Base-by-base conservation (phyloP, 2,888 invertebrate genomes). In the Opisthograptis luteolata region DNA sequence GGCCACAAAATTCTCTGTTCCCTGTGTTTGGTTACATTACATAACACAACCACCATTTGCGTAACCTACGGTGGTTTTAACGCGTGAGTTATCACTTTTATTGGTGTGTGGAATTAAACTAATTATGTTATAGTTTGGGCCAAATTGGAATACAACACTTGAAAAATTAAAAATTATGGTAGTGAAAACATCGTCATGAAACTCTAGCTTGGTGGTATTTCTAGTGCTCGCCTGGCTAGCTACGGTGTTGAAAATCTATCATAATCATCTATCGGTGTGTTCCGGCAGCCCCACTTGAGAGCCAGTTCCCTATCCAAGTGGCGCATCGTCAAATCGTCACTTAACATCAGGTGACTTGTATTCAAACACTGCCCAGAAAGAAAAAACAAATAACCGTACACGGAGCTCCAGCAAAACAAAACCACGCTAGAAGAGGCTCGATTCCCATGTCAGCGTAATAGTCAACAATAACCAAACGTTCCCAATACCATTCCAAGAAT, bases 1-100 rank as follows among this genome's bases (percentile, higher is more conserved):
- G 40, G 57, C 76, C 74, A 60, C 76, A 70, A 75, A 75, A 74
- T 74, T 73, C 66, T 73, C 55, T 67, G 68, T 73, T 70, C 57
- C 69, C 73, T 64, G 62, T 73, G 69, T 73, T 73, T 62, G 71
- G 73, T 64, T 65, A 64, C 70, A 73, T 76, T 66, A 72, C 68
- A 73, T 62, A 68, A 68, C 68, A 60, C 64, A 66, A 58, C 50
- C 9, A 64, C 60, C 60, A 60, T 68, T 62, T 60, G 48, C 58
- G 63, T 55, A 60, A 48, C 59, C 60, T 58, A 65, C 60, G 62
- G 63, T 63, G 66, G 66, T 71, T 67, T 68, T 61, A 60, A 70
- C 67, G 65, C 59, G 61, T 63, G 59, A 63, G 48, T 57, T 58
- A 62, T 62, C 54, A 50, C 60, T 60, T 60, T 54, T 49, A 52